Percentiles rank a stretch among this genome's conserved stretches.
phyloP scores from a whole-genome alignment of 2,888 invertebrate species.

The Neuroscelio doddi region DNA sequence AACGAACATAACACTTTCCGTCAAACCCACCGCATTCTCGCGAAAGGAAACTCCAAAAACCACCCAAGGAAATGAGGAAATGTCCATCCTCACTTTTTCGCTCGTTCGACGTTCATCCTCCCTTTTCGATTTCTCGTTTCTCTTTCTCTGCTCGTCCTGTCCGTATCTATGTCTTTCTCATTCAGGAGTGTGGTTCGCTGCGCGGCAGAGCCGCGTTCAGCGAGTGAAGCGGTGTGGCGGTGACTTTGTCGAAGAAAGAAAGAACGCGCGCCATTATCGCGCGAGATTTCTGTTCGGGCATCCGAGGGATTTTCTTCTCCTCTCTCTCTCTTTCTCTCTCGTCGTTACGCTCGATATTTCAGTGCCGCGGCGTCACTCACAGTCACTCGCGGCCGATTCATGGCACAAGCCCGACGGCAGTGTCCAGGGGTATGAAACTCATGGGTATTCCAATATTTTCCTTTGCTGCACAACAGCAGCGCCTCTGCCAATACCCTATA shows the following conservation, averaged over 20 bases:
- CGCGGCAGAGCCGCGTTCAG: background rate
- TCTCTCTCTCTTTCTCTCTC: too few relatives aligned
- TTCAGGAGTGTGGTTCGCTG: background rate
- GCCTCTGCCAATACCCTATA: too few relatives aligned
- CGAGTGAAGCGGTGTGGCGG: background rate
- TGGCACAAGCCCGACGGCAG: too few relatives aligned
- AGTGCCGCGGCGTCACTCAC: conserved; percentile 15
- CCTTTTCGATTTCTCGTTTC: too few relatives aligned
- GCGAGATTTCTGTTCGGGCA: conserved; percentile 35
- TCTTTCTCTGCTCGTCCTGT: background rate
- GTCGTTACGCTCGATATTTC: conserved; percentile 39
- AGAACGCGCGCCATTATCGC: conserved; percentile 37
- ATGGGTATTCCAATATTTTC: too few relatives aligned
- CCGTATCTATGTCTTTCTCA: background rate
- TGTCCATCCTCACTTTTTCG: conserved; percentile 11
- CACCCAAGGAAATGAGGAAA: conserved; percentile 4
- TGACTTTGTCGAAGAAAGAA: background rate
- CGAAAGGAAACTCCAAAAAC: background rate
- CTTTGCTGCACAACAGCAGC: too few relatives aligned
- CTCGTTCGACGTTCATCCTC: conserved; percentile 6
- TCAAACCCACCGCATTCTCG: too few relatives aligned
- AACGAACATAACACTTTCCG: too few relatives aligned
- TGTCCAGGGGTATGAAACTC: too few relatives aligned
- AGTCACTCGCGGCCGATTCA: background rate
- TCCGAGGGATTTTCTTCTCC: conserved; percentile 28